A percentile compares a stretch with the other conserved stretches of the same genome.
Conservation (phyloP, 2,888 invertebrate genomes). For the Noctua janthina region DNA sequence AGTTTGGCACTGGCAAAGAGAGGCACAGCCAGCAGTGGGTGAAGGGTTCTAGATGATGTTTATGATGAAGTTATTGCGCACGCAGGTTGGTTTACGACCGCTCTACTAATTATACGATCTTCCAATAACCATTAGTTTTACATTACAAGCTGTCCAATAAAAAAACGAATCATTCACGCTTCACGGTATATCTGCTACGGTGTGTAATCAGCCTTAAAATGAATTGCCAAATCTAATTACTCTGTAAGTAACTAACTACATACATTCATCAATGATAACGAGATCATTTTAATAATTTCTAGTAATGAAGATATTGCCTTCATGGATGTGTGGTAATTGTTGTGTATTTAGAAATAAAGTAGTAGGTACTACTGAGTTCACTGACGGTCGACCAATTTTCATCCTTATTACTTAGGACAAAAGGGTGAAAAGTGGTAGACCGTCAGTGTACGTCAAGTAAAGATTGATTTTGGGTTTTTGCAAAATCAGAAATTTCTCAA, state of each 20-base stretch:
- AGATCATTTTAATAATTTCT: conserved; percentile 17
- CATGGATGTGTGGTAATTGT: not conserved
- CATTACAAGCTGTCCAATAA: conserved; percentile 23
- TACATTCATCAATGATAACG: conserved; percentile 42
- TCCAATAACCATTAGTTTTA: conserved; percentile 39
- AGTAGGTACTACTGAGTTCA: not conserved
- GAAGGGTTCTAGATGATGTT: too few species aligned
- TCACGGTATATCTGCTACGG: conserved; percentile 8
- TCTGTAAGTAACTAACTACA: not conserved
- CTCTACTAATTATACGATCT: conserved; percentile 36
- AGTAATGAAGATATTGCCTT: not conserved
- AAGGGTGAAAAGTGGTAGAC: too few species aligned
- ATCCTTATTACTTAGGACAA: too few species aligned
- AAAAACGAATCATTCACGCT: conserved; percentile 35
- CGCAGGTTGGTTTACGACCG: conserved; percentile 35
- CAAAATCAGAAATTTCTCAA: not conserved
- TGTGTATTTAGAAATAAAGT: not conserved
- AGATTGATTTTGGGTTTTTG: not conserved
- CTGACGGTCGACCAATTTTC: too few species aligned
- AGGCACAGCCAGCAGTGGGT: too few species aligned
- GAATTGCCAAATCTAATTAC: conserved; percentile 49
- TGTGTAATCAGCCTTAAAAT: conserved; percentile 43
- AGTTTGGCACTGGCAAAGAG: too few species aligned
- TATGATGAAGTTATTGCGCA: not conserved
- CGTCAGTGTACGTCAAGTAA: not conserved